Conservation (phyloP, 2,888 invertebrate species). For the Apoda limacodes region DNA sequence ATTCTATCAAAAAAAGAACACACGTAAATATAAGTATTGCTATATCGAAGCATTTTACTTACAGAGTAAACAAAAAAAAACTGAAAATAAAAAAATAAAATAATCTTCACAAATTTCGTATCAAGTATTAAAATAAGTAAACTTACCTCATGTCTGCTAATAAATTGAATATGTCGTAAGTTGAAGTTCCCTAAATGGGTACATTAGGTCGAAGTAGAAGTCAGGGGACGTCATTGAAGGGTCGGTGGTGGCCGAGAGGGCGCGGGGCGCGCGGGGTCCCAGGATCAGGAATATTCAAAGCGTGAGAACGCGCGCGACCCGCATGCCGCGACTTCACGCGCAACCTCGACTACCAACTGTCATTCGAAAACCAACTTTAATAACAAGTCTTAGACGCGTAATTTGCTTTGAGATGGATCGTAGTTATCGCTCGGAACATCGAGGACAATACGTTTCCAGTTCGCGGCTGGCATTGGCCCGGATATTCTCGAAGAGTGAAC, state of each 20-base stretch:
- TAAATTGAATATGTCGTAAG: too few species aligned
- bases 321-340: constrained; percentile 68
- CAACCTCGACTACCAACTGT: constrained; percentile 42
- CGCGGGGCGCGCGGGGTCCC: constrained; percentile 32
- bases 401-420: constrained; percentile 28
- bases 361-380: constrained; percentile 37
- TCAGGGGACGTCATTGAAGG: constrained; percentile 59
- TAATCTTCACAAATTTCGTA: too few species aligned
- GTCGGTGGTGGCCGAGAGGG: constrained; percentile 32
- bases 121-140: too few species aligned
- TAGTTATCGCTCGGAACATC: constrained; percentile 65
- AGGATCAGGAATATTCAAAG: constrained; percentile 68
- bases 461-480: constrained; percentile 68
- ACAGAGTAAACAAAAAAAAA: too few species aligned
- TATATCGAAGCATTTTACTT: too few species aligned
- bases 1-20: too few species aligned
- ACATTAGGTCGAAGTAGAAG: constrained; percentile 35
- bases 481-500: constrained; percentile 59
- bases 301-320: constrained; percentile 69
- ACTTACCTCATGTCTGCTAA: too few species aligned
- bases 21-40: too few species aligned
- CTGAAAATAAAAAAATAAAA: too few species aligned
- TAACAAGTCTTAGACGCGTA: constrained; percentile 29
- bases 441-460: constrained; percentile 70
- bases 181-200: too few species aligned